Evolutionary conservation across 2,113 vertebrate genomes (phyloP), one percentile per base, ranked within the genome.

Genomic region (Scatophagus argus): DNA sequence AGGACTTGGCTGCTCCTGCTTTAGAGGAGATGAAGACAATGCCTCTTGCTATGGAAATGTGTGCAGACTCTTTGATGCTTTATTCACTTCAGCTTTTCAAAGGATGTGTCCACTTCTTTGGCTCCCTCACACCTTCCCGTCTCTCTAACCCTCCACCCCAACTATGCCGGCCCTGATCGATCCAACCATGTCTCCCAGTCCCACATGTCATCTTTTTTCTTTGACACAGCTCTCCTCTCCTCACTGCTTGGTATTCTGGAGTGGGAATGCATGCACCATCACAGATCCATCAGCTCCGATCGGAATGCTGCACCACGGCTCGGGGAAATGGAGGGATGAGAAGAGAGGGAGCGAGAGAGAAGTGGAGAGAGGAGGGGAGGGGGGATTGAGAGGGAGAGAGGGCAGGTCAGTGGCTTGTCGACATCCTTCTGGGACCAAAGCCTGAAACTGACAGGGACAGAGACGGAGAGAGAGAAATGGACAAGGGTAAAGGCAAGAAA

Each of bases 191-290:
- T 93, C 93, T 93, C 87, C 72, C 79, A 88, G 88, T 92, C 93
- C 92, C 91, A 86, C 88, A 84, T 91, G 92, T 94, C 93, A 94
- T 94, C 89, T 94, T 93, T 93, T 93, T 90, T 92, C 86, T 90
- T 90, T 93, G 91, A 91, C 93, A 91, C 81, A 14, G 85, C 83
- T 73, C 89, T 81, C 79, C 84, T 86, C 83, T 82, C 83, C 51
- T 44, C 63, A 61, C 94, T 94, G 93, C 86, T 95, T 95, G 92
- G 92, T 95, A 94, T 95, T 93, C 93, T 69, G 83, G 86, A 81
- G 87, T 58, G 64, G 89, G 81, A 89, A 89, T 67, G 82, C 90
- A 91, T 91, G 88, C 91, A 87, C 85, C 91, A 92, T 91, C 87
- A 55, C 87, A 90, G 91, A 94, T 93, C 93, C 89, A 91, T 95